Base-by-base conservation (phyloP, 2,888 invertebrate species). In the Leptarthrus brevirostris region DNA sequence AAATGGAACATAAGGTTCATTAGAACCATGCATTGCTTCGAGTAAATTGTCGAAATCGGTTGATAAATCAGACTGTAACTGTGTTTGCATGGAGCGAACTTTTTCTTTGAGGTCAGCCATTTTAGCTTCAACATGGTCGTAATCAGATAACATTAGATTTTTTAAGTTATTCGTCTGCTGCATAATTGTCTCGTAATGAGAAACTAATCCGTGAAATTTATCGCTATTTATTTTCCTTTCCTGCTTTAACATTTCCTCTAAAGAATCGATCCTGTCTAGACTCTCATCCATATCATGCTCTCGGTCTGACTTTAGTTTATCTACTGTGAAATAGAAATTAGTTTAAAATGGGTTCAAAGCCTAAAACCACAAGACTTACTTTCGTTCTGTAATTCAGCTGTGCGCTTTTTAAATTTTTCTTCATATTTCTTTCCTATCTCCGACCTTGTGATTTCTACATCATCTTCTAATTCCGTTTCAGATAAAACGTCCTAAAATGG, bases 361-460 rank as follows among this genome's bases (percentile, higher is more conserved):
- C 8, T 5, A 30, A 34, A 20, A 6, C 30, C 3, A 20, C 0
- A 18, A 3, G 3, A n/a, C 36, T 58, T 34, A 58, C 58, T 34
- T 58, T 58, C 58, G 18, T 58, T 3, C 3, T 58, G 58, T 20
- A 58, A 14, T 8, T 58, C 58, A 18, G 36, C 20, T 34, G 58
- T 58, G 12, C 20, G 34, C 18, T 16, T 36, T 20, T 8, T 58
- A 12, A 58, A 58, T 36, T 36, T 36, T 5, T 58, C 18, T 36
- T 58, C 36, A 30, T 58, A 58, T 58, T 36, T 14, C 36, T 36
- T 58, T 34, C 36, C 36, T 3, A 58, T 8, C 8, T 8, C 12
- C 12, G 58, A 58, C 36, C 34, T 16, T 12, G 2, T 12, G 2
- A 12, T n/a, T 5, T 58, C 20, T 14, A 4, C 12, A 20, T 40